Evolutionary conservation across 2,888 invertebrate genomes (phyloP).

Genomic region (Ernsta delagoae): DNA sequence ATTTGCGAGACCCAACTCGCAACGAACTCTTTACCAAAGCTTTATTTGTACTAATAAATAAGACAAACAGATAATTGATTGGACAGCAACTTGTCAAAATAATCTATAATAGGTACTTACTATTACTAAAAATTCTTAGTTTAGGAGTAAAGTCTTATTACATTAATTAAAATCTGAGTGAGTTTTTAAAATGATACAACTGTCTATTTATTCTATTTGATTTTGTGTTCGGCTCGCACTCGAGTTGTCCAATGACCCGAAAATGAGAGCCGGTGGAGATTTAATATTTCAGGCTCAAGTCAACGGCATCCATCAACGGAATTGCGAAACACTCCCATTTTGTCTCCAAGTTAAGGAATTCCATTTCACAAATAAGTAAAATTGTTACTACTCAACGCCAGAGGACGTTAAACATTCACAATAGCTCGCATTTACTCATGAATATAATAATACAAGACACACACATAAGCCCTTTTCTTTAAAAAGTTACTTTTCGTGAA

Average conservation of each 20-base stretch:
- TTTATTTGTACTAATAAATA: too few relatives aligned
- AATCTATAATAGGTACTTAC: too few relatives aligned
- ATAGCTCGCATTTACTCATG: too few relatives aligned
- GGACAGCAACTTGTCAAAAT: too few relatives aligned
- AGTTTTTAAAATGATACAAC: background rate
- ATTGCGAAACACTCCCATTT: conserved; percentile 22
- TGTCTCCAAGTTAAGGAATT: conserved; percentile 6
- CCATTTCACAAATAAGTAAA: conserved; percentile 12
- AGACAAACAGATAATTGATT: too few relatives aligned
- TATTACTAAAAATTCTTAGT: too few relatives aligned
- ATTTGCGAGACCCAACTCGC: too few relatives aligned
- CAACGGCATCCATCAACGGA: conserved; percentile 27
- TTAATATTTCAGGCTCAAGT: conserved; percentile 29
- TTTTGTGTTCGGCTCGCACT: conserved; percentile 13
- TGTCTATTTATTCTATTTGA: background rate
- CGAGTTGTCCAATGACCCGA: conserved; percentile 25
- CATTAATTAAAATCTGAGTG: background rate
- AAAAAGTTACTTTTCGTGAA: too few relatives aligned
- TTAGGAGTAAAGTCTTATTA: too few relatives aligned
- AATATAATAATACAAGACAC: too few relatives aligned
- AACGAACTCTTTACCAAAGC: too few relatives aligned
- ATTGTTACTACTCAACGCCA: background rate
- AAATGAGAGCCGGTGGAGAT: conserved; percentile 26
- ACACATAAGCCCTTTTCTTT: too few relatives aligned
- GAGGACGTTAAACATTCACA: background rate